Conservation (phyloP, 2,888 invertebrate genomes). For the Marasmarcha lunaedactyla region DNA sequence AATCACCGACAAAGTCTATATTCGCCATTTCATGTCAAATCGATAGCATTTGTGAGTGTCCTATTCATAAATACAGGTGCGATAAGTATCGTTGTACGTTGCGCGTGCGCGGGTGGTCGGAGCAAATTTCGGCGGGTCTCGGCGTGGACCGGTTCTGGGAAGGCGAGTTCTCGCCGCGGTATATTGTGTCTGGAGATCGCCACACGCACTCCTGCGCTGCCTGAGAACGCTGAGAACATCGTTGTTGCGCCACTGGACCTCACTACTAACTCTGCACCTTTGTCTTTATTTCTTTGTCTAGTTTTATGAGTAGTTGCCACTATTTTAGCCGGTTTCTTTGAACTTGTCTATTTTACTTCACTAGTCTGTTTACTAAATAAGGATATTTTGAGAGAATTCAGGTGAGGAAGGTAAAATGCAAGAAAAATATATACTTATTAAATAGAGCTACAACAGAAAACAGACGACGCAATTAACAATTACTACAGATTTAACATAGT, state of each 20-base stretch:
- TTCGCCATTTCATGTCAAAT: too few species aligned
- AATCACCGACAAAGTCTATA: too few species aligned
- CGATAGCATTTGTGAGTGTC: conserved; percentile 23
- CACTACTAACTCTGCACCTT: conserved; percentile 24
- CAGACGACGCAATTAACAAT: background rate
- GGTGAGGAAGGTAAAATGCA: too few species aligned
- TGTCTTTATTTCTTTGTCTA: conserved; percentile 17
- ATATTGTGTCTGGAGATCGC: conserved; percentile 57
- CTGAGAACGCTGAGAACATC: conserved; percentile 2
- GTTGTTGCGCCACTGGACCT: conserved; percentile 20
- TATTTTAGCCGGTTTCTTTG: too few species aligned
- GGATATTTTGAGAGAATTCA: too few species aligned
- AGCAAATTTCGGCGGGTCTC: conserved; percentile 64
- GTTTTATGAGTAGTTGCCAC: too few species aligned
- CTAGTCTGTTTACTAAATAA: too few species aligned
- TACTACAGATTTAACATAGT: conserved; percentile 31
- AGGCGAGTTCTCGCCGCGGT: conserved; percentile 39
- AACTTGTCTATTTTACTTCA: too few species aligned
- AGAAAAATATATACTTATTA: too few species aligned
- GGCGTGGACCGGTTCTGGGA: conserved; percentile 60
- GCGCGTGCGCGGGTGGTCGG: conserved; percentile 47
- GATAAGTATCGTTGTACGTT: conserved; percentile 52
- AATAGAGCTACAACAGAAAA: too few species aligned
- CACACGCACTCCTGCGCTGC: conserved; percentile 26
- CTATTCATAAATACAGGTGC: conserved; percentile 58